Percentiles rank a stretch among this genome's conserved stretches.
These are phyloP conservation scores for Caenorhabditis sp. DNA, from an alignment of 2,888 invertebrate species.

Conservation along the genomic window DNA sequence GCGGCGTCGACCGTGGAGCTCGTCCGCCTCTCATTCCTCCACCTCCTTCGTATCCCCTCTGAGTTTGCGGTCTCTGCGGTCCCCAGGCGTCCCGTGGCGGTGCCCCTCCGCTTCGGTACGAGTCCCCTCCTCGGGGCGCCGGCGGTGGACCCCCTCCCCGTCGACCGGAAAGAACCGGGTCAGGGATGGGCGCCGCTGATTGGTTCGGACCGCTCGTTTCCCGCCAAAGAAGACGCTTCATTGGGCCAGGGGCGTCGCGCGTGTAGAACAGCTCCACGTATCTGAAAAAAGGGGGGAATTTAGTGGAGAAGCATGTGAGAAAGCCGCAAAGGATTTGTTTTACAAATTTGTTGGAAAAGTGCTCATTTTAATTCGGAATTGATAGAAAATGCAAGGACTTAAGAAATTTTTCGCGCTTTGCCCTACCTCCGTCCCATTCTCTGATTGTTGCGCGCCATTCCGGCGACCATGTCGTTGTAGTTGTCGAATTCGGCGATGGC, in stretches of 20 bases:
- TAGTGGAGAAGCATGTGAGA: not conserved
- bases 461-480: conserved; percentile 64
- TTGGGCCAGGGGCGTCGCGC: conserved; percentile 57
- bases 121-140: conserved; percentile 1
- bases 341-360: too few relatives aligned
- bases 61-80: too few relatives aligned
- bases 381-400: too few relatives aligned
- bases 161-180: conserved; percentile 43
- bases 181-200: conserved; percentile 36
- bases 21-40: not conserved
- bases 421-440: conserved; percentile 80
- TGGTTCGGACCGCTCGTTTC: conserved; percentile 45
- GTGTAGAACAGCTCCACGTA: conserved; percentile 89
- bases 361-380: too few relatives aligned
- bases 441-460: conserved; percentile 66
- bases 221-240: conserved; percentile 62
- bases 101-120: not conserved
- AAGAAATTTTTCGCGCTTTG: conserved; percentile 81
- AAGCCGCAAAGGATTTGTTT: too few relatives aligned
- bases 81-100: not conserved
- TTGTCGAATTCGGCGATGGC: conserved; percentile 71
- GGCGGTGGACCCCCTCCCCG: conserved; percentile 12
- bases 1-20: conserved; percentile 14
- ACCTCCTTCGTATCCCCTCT: too few relatives aligned
- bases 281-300: conserved; percentile 38